phyloP scores from a whole-genome alignment of 2,113 vertebrate species.

The Caloenas nicobarica region DNA sequence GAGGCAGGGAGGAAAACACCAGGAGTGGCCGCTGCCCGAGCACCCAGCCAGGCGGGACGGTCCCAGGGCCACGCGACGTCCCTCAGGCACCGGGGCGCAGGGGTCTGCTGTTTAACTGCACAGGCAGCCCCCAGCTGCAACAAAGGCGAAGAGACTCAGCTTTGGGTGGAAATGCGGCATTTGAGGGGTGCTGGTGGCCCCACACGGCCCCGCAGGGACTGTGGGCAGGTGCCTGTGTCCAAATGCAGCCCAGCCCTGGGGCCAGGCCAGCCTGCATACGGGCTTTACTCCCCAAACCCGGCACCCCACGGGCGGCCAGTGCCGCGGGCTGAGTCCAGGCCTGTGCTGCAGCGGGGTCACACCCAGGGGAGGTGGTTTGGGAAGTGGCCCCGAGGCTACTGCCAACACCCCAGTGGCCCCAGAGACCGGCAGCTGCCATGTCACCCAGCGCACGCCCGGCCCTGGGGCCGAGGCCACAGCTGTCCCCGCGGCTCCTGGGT shows the following conservation, averaged over 20 bases:
- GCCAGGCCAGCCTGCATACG: no score
- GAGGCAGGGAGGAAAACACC: fast-evolving
- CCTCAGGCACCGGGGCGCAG: neutral
- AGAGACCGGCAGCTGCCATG: neutral
- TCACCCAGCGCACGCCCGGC: fast-evolving
- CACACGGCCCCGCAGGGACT: no score
- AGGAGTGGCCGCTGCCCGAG: neutral
- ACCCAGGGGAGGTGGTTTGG: neutral
- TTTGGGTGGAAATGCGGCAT: no score
- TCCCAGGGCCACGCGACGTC: fast-evolving
- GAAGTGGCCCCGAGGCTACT: neutral
- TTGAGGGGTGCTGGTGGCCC: no score
- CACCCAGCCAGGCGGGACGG: fast-evolving
- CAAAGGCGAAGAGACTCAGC: no score
- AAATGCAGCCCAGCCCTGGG: no score
- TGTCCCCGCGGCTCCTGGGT: neutral
- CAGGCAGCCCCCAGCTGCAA: no score
- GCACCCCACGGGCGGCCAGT: no score
- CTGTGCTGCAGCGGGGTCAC: fast-evolving
- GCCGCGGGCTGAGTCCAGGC: no score
- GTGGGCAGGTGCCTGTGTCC: no score
- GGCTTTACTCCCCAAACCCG: no score
- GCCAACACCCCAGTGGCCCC: neutral
- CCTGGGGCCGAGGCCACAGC: fast-evolving
- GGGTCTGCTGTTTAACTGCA: neutral